phyloP scores from a whole-genome alignment of 1,140 invertebrate genomes.

The Drosophila obscura region DNA sequence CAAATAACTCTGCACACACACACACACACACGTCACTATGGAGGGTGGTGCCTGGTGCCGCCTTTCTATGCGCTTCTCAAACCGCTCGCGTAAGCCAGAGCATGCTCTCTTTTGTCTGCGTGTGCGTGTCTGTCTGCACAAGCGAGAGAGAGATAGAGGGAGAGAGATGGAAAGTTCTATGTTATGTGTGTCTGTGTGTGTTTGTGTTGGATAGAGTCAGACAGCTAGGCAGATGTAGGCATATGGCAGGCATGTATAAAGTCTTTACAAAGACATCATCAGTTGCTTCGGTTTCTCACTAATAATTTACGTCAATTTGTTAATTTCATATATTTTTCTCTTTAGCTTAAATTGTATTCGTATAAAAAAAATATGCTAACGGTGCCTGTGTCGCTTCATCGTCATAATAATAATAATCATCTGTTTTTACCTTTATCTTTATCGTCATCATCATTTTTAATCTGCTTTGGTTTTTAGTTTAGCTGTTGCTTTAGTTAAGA shows the following conservation, averaged over 20 bases:
- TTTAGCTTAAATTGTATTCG: slow-evolving; percentile 76
- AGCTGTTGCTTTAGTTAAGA: slow-evolving; percentile 49
- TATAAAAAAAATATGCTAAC: slow-evolving; percentile 80
- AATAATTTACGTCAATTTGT: slow-evolving; percentile 62
- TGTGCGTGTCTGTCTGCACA: slow-evolving; percentile 24
- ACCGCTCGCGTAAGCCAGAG: not conserved
- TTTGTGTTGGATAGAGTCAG: slow-evolving; percentile 64
- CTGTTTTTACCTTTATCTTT: slow-evolving; percentile 5
- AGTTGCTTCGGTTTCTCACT: slow-evolving; percentile 70
- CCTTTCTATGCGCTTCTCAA: slow-evolving; percentile 38
- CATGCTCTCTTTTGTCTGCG: slow-evolving; percentile 1
- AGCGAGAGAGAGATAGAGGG: slow-evolving; percentile 11
- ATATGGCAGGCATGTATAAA: slow-evolving; percentile 82
- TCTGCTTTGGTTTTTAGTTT: slow-evolving; percentile 26
- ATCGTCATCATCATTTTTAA: slow-evolving; percentile 13
- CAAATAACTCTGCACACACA: slow-evolving; percentile 12
- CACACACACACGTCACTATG: slow-evolving; percentile 8
- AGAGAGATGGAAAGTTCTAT: slow-evolving; percentile 3
- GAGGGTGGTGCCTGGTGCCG: slow-evolving; percentile 6
- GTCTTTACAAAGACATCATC: slow-evolving; percentile 79
- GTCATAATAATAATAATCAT: slow-evolving; percentile 9
- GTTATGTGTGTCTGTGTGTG: slow-evolving; percentile 30
- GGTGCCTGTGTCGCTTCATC: slow-evolving; percentile 64
- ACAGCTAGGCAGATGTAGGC: slow-evolving; percentile 81
- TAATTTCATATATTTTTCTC: slow-evolving; percentile 23